These are phyloP conservation scores for Ifrita kowaldi DNA, from an alignment of 2,113 vertebrate genomes.

Conservation along the genomic window DNA sequence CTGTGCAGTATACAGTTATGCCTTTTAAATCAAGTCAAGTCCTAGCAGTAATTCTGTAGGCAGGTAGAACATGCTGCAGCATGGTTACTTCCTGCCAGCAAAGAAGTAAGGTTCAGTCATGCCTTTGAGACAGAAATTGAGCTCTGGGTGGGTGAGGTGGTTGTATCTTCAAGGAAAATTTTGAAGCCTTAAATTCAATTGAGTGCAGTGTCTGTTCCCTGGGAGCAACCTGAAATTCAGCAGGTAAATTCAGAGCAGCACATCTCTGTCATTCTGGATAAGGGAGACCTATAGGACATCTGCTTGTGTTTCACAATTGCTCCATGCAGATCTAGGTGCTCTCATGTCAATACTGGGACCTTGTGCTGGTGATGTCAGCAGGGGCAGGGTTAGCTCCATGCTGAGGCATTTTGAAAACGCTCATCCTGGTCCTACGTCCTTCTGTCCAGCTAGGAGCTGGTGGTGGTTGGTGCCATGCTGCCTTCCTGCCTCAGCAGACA, in stretches of 20 bases:
- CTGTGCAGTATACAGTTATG: not conserved
- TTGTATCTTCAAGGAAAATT: not conserved
- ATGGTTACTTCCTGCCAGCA: not conserved
- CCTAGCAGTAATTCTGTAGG: not conserved
- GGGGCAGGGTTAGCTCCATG: not conserved
- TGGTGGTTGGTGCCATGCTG: not conserved
- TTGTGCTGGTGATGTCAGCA: not conserved
- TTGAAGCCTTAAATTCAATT: not conserved
- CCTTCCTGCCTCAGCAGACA: not conserved
- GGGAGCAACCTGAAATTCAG: not conserved
- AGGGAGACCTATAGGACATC: accelerated
- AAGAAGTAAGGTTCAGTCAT: slow-evolving; percentile 32
- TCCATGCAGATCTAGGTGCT: not conserved
- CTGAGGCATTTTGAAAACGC: not conserved
- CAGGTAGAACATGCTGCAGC: not conserved
- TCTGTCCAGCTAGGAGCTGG: not conserved
- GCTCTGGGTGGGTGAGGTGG: not conserved
- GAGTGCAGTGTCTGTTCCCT: not conserved
- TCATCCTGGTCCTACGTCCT: not conserved
- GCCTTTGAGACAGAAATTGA: slow-evolving; percentile 23
- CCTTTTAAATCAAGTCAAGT: slow-evolving; percentile 36
- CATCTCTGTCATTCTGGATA: not conserved
- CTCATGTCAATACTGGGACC: accelerated
- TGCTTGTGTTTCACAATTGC: not conserved
- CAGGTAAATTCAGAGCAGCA: not conserved